Percentiles rank a stretch among this genome's conserved stretches.
Evolutionary conservation across 2,888 invertebrate species (phyloP).

Genomic region (Stenchaetothrips biformis): DNA sequence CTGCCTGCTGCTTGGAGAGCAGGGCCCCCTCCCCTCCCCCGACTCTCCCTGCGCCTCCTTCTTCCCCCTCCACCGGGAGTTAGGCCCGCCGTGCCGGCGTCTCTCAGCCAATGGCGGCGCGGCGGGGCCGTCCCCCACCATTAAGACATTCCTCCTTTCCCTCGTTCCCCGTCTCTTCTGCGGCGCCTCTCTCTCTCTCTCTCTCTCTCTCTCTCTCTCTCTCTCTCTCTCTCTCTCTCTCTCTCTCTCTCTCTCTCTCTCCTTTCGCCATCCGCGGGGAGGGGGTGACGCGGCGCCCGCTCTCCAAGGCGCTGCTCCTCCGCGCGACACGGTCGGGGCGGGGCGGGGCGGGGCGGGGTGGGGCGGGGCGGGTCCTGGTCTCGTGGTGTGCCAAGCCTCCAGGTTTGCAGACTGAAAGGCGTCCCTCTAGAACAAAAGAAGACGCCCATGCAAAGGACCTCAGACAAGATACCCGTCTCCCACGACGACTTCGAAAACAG

Average conservation of each 20-base stretch:
- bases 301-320: not conserved
- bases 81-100: not conserved
- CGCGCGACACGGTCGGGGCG: not conserved
- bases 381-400: not conserved
- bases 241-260: not conserved
- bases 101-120: constrained; percentile 3
- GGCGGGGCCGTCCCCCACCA: not conserved
- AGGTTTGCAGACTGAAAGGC: too few relatives aligned
- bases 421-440: too few relatives aligned
- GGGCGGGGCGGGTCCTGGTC: not conserved
- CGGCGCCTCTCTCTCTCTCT: too few relatives aligned
- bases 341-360: not conserved
- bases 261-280: not conserved
- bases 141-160: constrained; percentile 6
- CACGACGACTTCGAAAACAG: too few relatives aligned
- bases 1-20: not conserved
- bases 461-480: too few relatives aligned
- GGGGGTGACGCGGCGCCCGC: not conserved
- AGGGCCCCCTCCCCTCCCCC: not conserved
- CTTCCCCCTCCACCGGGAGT: not conserved
- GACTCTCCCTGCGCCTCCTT: not conserved
- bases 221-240: not conserved
- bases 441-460: too few relatives aligned
- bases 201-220: not conserved
- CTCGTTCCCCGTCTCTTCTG: not conserved